Evolutionary conservation across 2,113 vertebrate genomes (phyloP).

Genomic region (Isurus oxyrinchus): DNA sequence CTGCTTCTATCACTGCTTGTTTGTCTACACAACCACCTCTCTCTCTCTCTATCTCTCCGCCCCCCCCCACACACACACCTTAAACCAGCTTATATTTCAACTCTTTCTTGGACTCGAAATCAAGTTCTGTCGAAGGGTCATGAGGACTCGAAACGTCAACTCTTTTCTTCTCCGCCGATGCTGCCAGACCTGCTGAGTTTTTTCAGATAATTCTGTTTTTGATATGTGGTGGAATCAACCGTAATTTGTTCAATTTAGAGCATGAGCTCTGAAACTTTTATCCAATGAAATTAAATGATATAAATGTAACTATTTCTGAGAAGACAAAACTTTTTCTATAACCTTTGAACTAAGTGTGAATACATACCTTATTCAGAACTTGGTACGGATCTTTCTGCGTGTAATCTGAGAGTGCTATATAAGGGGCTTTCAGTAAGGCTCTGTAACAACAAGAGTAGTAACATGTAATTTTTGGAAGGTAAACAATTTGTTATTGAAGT

Average conservation of each 20-base stretch:
- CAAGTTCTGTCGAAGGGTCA: no score
- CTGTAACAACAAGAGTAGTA: not conserved
- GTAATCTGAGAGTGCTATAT: not conserved
- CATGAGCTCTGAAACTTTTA: not conserved
- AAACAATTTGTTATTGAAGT: not conserved
- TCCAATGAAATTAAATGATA: not conserved
- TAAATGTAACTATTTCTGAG: not conserved
- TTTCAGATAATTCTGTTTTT: no score
- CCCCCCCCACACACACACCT: no score
- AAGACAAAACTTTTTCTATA: not conserved
- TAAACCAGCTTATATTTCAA: no score
- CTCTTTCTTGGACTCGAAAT: no score
- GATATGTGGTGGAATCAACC: not conserved
- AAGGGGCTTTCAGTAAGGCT: not conserved
- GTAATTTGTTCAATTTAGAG: not conserved
- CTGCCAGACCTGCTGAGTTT: no score
- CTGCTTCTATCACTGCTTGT: no score
- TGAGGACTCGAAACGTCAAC: no score
- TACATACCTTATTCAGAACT: conserved; percentile 4
- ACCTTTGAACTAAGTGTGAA: not conserved
- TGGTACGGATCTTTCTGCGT: not conserved
- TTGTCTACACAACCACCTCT: no score
- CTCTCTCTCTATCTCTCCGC: no score
- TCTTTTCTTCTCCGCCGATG: no score
- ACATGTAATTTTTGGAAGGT: not conserved